Evolutionary conservation across 1,140 invertebrate species (phyloP).

Genomic region (Caenorhabditis latens): DNA sequence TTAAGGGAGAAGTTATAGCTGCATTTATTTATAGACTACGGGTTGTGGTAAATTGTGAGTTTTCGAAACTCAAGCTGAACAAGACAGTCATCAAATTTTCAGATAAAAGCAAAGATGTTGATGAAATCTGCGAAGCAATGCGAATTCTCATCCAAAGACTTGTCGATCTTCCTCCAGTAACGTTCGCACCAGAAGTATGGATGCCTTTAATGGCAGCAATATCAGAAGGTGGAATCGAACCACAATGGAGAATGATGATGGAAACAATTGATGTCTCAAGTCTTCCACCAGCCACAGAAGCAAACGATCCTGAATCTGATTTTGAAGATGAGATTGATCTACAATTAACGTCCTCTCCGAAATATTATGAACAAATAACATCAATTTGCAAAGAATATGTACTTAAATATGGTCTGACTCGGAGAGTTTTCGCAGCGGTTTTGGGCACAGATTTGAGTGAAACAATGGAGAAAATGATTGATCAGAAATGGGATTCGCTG

Average conservation of each 20-base stretch:
- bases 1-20: not conserved
- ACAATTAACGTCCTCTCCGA: not conserved
- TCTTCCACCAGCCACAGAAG: not conserved
- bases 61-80: not conserved
- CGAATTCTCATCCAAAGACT: slow-evolving; percentile 22
- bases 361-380: slow-evolving; percentile 16
- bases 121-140: slow-evolving; percentile 27
- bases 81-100: not conserved
- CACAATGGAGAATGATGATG: slow-evolving; percentile 1
- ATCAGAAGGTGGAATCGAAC: slow-evolving; percentile 3
- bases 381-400: slow-evolving; percentile 15
- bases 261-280: not conserved
- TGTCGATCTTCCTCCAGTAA: slow-evolving; percentile 14
- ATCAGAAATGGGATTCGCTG: not conserved
- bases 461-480: not conserved
- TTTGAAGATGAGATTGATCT: not conserved
- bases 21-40: slow-evolving; percentile 38
- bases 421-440: not conserved
- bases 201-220: not conserved
- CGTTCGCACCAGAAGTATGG: slow-evolving; percentile 22
- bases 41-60: slow-evolving; percentile 38
- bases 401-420: not conserved
- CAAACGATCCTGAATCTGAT: not conserved
- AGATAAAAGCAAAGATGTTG: not conserved
- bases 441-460: not conserved